Evolutionary conservation across 2,888 invertebrate species (phyloP).

Genomic region (Taphrorychus bicolor): DNA sequence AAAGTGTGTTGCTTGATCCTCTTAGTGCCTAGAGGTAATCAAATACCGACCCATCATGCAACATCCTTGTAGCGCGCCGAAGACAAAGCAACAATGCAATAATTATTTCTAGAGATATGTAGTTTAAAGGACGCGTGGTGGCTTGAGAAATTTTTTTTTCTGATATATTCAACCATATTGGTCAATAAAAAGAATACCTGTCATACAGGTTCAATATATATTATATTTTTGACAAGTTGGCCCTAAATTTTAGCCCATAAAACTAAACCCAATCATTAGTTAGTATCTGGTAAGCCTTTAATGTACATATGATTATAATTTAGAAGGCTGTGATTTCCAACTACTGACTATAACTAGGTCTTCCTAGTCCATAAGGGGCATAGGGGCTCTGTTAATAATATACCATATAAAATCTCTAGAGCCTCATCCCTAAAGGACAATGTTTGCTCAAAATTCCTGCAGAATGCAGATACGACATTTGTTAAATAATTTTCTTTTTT

Average conservation of each 20-base stretch:
- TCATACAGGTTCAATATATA: neutral
- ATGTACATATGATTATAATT: no score
- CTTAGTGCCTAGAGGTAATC: neutral
- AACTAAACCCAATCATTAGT: no score
- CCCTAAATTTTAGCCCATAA: no score
- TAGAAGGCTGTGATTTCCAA: slow-evolving; percentile 12
- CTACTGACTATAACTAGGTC: neutral
- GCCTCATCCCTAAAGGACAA: no score
- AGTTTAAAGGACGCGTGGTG: neutral
- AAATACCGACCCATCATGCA: neutral
- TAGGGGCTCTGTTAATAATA: neutral
- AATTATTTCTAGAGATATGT: neutral
- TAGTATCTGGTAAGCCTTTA: no score
- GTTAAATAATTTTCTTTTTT: neutral
- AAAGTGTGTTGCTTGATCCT: neutral
- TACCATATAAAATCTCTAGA: no score
- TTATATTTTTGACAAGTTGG: neutral
- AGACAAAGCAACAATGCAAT: neutral
- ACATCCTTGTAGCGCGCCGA: neutral
- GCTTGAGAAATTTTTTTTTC: neutral
- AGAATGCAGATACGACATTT: neutral
- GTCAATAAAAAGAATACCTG: neutral
- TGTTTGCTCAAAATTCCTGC: slow-evolving; percentile 6
- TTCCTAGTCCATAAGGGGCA: slow-evolving; percentile 3
- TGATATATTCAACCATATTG: neutral